These are phyloP conservation scores for Malthinus flaveolus DNA, from an alignment of 2,888 invertebrate genomes.

Conservation along the genomic window DNA sequence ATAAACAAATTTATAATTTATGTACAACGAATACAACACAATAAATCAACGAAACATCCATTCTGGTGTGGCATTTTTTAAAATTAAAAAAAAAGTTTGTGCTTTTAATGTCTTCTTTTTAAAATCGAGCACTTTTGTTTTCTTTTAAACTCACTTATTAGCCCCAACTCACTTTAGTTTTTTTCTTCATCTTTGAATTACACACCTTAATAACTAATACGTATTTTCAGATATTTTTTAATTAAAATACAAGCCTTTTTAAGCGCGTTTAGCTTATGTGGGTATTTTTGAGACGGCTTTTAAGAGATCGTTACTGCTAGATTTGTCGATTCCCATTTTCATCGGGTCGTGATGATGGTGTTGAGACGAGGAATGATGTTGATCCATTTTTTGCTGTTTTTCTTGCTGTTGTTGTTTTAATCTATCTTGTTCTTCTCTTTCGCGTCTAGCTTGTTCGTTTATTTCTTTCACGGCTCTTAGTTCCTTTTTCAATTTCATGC, in stretches of 20 bases:
- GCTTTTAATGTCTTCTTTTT: not conserved
- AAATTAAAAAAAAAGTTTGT: conserved; percentile 34
- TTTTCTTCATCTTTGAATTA: conserved; percentile 22
- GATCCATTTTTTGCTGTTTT: conserved; percentile 73
- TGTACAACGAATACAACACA: conserved; percentile 49
- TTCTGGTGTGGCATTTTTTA: conserved; percentile 15
- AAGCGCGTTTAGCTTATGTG: conserved; percentile 62
- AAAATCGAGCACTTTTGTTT: conserved; percentile 6
- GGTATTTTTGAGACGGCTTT: conserved; percentile 78
- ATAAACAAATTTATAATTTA: conserved; percentile 48
- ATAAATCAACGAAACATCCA: conserved; percentile 33
- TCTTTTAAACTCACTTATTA: conserved; percentile 13
- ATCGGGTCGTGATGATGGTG: conserved; percentile 75
- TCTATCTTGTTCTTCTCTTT: conserved; percentile 87
- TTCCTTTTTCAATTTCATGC: conserved; percentile 97
- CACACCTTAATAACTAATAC: conserved; percentile 43
- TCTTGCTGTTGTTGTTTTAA: conserved; percentile 89
- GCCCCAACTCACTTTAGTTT: conserved; percentile 18
- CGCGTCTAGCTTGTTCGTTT: conserved; percentile 89
- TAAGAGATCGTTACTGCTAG: conserved; percentile 71
- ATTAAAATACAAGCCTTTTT: conserved; percentile 4
- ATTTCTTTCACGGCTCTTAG: conserved; percentile 92
- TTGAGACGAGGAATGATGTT: conserved; percentile 62
- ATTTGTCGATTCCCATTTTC: conserved; percentile 73
- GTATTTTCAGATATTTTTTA: conserved; percentile 39